Evolutionary conservation across 2,113 vertebrate genomes (phyloP).

Genomic region (Melanostigma gelatinosum): DNA sequence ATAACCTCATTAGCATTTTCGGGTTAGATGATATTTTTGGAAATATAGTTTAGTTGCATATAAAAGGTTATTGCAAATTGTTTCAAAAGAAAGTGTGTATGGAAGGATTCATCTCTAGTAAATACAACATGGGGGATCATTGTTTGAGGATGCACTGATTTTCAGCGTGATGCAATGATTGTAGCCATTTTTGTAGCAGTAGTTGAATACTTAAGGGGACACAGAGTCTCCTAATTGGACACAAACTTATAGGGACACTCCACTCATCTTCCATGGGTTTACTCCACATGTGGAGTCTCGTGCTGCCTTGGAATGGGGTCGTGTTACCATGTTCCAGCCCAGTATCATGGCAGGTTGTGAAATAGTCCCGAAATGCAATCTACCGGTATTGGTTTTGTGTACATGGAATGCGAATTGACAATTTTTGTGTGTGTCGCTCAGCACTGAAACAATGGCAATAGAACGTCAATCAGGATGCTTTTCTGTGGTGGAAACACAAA

Average conservation of each 20-base stretch:
- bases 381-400: too few relatives aligned
- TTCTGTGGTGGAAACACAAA: too few relatives aligned
- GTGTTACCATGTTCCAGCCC: too few relatives aligned
- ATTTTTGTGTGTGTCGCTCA: too few relatives aligned
- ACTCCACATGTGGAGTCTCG: neutral
- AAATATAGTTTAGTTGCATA: neutral
- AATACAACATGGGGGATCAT: neutral
- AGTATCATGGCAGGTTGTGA: too few relatives aligned
- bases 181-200: neutral
- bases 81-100: neutral
- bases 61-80: too few relatives aligned
- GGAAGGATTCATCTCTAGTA: neutral
- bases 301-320: too few relatives aligned
- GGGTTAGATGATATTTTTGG: neutral
- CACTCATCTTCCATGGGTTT: neutral
- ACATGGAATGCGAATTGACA: too few relatives aligned
- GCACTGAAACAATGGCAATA: too few relatives aligned
- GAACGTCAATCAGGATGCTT: too few relatives aligned
- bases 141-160: neutral
- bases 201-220: neutral
- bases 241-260: neutral
- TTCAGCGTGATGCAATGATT: neutral
- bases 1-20: neutral
- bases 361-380: too few relatives aligned
- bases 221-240: neutral